Evolutionary conservation across 2,113 vertebrate species (phyloP), one percentile per base, ranked within the genome.

Genomic region (Myanophis thanlyinensis): DNA sequence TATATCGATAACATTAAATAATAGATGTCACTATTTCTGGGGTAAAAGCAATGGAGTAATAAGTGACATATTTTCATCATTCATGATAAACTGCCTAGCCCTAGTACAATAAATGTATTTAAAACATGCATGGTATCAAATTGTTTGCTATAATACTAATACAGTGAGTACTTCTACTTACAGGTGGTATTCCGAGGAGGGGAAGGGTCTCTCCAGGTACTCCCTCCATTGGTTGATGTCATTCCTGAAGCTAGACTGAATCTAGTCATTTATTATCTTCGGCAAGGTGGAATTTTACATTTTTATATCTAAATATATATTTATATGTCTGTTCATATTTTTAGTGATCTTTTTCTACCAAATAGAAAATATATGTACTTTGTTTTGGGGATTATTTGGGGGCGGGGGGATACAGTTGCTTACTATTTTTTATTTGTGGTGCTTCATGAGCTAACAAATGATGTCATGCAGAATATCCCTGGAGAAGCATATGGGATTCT

Each of bases 181-280:
- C 96, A 99, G 99, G 99, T 99, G 84, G 99, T 99, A 93, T 99
- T 99, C 95, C 98, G 98, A 80, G 99, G 98, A 80, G 99, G 99
- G 23, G 98, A 99, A 96, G 99, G 99, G 5, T 98, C 99, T 87
- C 95, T 99, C 95, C 99, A 99, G 97, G 98, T 99, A 56, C 97
- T 99, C 40, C 99, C 99, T 95, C 99, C 99, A 30, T 95, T 99
- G 93, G 99, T 99, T 85, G 99, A 99, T 94, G 99, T 99, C 96
- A 99, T 99, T 97, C 98, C 99, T 5, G 99, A 99, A 97, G 99
- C 99, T 20, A 98, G 99, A 95, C 98, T 99, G 92, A 99, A 99
- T 97, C 97, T 99, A 94, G 99, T 99, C 95, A 99, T 99, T 97
- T 99, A 99, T 96, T 99, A 99, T 95, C 98, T 99, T 89, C 98